Base-by-base conservation (phyloP, 2,113 vertebrate species). In the Taurulus bubalis region DNA sequence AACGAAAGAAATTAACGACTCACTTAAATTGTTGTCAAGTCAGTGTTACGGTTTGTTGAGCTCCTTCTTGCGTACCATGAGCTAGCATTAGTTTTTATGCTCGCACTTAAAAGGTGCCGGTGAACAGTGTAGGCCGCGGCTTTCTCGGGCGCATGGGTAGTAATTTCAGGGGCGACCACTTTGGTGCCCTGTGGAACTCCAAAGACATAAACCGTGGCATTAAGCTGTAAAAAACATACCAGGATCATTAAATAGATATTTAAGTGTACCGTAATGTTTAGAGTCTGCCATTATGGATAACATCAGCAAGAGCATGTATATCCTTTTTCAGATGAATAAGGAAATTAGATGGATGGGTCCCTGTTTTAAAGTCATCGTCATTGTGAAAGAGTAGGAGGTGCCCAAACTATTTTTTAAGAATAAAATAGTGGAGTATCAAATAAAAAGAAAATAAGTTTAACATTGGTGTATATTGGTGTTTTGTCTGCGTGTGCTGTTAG, bases 171-270 rank as follows among this genome's bases (percentile, higher is more conserved):
- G 78, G 67, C 8, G 75, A 79, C 78, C 42, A 70, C 28, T 74
- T 87, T 24, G 18, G 80, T 72, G 77, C 74, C 66, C 51, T 72
- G 70, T 34, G 67, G 77, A 85, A 87, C 80, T 77, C 70, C 70
- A 47, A 65, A 81, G 42, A 80, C 71, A 79, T 75, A 79, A 76
- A 79, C 7, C 32, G 47, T 42, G 47, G 42, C 18, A 38, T 56
- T 40, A 68, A 69, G 73, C 69, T 22, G 64, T 77, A 68, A 77
- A 72, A 75, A 40, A 55, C 45, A 24, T 11, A 56, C 22, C 3
- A 28, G 75, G 75, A 42, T 80, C 71, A 73, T 82, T 79, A 75
- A 81, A 64, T 28, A 22, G 56, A 58, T 75, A 47, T 84, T 82
- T 56, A 51, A 71, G 47, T 34, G 53, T 66, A 32, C 5, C 30